phyloP scores from a whole-genome alignment of 2,113 vertebrate species.

The Pluvianellus socialis region DNA sequence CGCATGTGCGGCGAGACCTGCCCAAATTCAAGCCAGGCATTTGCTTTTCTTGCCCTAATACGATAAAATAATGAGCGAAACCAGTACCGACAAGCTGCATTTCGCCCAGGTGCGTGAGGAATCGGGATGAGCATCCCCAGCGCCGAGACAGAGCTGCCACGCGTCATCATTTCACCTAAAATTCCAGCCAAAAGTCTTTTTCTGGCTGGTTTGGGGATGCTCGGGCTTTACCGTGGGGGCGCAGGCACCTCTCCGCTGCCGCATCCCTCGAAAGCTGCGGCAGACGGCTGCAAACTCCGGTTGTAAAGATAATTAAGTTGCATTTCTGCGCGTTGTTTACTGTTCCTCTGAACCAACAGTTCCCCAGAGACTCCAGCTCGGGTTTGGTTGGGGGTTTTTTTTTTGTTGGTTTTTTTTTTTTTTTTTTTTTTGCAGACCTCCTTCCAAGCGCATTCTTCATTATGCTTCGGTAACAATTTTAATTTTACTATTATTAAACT shows the following conservation, averaged over 20 bases:
- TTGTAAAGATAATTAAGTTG: conserved; percentile 72
- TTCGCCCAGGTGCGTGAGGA: background rate
- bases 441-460: conserved; percentile 68
- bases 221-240: rapidly evolving
- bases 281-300: background rate
- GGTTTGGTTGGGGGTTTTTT: background rate
- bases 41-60: background rate
- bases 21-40: background rate
- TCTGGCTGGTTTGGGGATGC: background rate
- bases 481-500: conserved; percentile 78
- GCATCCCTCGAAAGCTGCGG: background rate
- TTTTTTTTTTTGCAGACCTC: conserved; percentile 41
- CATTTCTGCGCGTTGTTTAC: conserved; percentile 75
- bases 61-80: background rate
- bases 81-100: background rate
- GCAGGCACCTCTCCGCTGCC: rapidly evolving
- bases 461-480: conserved; percentile 69
- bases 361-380: conserved; percentile 64
- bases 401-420: background rate
- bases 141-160: rapidly evolving
- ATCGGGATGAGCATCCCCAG: background rate
- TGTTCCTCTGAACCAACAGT: conserved; percentile 64
- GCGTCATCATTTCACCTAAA: background rate
- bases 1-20: rapidly evolving
- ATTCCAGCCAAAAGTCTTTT: background rate